phyloP scores from a whole-genome alignment of 2,797 vertebrate species.

The Columba guinea region DNA sequence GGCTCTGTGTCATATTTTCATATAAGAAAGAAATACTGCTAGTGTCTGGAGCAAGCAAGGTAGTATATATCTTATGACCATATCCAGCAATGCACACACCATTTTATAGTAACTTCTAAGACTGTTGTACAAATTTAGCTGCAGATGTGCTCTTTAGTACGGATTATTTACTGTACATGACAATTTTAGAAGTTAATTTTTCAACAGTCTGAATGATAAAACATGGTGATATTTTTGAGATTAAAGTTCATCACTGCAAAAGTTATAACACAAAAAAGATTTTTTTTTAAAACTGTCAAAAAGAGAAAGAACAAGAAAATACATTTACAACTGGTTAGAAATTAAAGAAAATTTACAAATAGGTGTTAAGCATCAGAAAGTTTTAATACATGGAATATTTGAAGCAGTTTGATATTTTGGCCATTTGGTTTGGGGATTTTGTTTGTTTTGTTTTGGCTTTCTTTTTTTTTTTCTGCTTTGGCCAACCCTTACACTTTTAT shows the following conservation, averaged over 20 bases:
- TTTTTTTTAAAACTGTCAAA: neutral
- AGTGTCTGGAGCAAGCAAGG: neutral
- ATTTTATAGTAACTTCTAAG: neutral
- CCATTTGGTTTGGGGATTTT: neutral
- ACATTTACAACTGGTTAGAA: neutral
- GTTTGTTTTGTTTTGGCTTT: rapidly evolving
- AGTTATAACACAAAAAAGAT: neutral
- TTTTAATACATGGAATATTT: neutral
- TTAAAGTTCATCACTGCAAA: neutral
- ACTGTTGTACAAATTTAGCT: neutral
- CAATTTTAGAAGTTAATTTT: constrained; percentile 14
- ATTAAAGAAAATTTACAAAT: neutral
- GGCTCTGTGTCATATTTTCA: neutral
- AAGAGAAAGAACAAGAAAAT: neutral
- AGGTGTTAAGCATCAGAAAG: neutral
- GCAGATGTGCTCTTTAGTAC: neutral
- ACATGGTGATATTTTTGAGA: neutral
- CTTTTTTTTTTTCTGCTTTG: neutral
- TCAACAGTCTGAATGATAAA: neutral
- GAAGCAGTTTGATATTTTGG: rapidly evolving
- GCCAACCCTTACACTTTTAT: neutral
- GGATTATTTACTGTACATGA: neutral
- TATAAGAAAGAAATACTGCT: neutral
- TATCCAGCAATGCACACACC: neutral
- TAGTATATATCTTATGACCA: neutral